A percentile compares a stretch with the other conserved stretches of the same genome.
These are phyloP conservation scores for Schizotus pectinicornis DNA, from an alignment of 2,888 invertebrate genomes.

Conservation along the genomic window DNA sequence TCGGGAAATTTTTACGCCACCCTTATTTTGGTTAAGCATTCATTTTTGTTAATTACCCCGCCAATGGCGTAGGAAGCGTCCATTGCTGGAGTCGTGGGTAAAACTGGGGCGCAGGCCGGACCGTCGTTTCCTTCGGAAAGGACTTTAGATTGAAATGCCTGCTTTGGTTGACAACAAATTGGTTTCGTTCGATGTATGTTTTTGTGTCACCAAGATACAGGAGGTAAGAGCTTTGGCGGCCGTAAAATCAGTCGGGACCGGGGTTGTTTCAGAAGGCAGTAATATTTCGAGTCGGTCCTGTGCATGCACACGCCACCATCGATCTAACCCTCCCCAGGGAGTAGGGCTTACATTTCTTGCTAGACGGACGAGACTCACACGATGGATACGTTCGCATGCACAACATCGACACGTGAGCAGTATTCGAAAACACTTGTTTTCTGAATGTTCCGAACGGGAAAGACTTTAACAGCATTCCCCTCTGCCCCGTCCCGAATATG, in stretches of 20 bases:
- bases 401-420: conserved; percentile 10
- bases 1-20: too few species aligned
- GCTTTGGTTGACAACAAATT: conserved; percentile 28
- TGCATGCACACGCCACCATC: conserved; percentile 33
- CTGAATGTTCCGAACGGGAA: conserved; percentile 36
- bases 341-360: conserved; percentile 35
- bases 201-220: conserved; percentile 19
- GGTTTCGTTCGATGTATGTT: conserved; percentile 24
- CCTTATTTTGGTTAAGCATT: too few species aligned
- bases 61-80: too few species aligned
- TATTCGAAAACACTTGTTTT: conserved; percentile 35
- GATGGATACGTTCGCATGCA: conserved; percentile 2
- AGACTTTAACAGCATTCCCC: not conserved
- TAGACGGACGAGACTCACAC: conserved; percentile 23
- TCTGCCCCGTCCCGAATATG: conserved; percentile 1
- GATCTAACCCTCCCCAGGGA: conserved; percentile 36
- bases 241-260: conserved; percentile 30
- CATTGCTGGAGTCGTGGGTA: too few species aligned
- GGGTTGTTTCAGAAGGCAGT: conserved; percentile 28
- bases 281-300: conserved; percentile 27
- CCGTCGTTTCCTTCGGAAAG: not conserved
- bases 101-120: too few species aligned
- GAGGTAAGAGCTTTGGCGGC: conserved; percentile 26
- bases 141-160: conserved; percentile 24
- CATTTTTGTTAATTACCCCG: too few species aligned